Evolutionary conservation across 2,113 vertebrate species (phyloP).

Genomic region (Himantopus leucocephalus): DNA sequence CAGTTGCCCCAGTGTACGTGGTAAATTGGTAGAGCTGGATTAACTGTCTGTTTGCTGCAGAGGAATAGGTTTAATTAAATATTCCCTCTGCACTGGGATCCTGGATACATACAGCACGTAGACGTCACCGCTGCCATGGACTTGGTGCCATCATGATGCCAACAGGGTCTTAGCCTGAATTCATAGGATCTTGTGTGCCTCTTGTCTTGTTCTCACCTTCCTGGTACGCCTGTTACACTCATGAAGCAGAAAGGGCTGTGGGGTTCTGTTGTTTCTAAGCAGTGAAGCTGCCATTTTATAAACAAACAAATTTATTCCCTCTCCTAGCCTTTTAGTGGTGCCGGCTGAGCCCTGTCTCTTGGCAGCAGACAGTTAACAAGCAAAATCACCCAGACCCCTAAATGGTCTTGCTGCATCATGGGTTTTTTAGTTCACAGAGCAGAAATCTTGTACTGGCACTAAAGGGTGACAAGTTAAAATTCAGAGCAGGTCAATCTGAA

Average conservation of each 20-base stretch:
- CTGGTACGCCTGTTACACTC: background rate
- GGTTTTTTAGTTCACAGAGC: background rate
- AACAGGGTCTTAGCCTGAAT: background rate
- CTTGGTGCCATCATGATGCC: background rate
- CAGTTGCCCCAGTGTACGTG: background rate
- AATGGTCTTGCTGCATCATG: background rate
- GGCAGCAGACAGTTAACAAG: background rate
- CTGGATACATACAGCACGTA: background rate
- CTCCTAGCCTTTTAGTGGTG: background rate
- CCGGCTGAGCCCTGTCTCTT: background rate
- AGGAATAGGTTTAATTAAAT: background rate
- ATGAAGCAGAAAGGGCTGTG: background rate
- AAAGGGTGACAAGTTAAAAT: background rate
- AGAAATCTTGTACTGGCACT: background rate
- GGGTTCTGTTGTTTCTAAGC: background rate
- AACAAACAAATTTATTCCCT: background rate
- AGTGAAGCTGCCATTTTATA: background rate
- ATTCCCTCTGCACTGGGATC: background rate
- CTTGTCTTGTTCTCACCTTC: background rate
- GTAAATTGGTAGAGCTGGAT: background rate
- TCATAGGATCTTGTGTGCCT: background rate
- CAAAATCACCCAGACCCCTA: background rate
- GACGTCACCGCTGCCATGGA: background rate
- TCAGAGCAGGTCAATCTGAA: slow-evolving; percentile 32
- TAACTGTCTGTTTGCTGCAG: background rate